Percentiles rank a stretch among this genome's conserved stretches.
Conservation (phyloP, 2,797 vertebrate species). For the Enteromius viviparus region DNA sequence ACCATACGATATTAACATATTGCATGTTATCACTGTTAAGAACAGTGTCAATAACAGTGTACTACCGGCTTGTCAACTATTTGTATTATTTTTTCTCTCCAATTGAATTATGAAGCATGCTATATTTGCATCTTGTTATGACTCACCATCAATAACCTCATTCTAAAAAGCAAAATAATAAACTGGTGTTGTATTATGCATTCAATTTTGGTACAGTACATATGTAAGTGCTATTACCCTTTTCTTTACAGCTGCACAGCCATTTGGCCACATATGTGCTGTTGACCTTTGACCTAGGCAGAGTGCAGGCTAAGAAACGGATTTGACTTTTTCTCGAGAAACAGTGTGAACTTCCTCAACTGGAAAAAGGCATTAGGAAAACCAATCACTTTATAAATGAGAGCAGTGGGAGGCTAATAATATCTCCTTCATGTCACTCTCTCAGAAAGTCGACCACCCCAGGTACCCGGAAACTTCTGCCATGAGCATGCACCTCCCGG, state of each 20-base stretch:
- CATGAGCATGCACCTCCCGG: constrained; percentile 57
- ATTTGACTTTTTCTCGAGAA: constrained; percentile 33
- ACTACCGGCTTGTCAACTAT: background rate
- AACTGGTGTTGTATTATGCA: background rate
- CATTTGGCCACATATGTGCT: background rate
- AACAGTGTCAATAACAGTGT: no score
- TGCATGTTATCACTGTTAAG: background rate
- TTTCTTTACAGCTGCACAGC: constrained; percentile 11
- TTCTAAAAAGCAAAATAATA: background rate
- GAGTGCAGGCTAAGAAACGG: constrained; percentile 17
- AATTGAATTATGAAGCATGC: background rate
- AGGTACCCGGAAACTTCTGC: constrained; percentile 58
- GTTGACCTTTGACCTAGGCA: constrained; percentile 11
- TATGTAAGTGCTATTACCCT: background rate
- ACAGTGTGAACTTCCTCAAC: constrained; percentile 59
- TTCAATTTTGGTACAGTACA: background rate
- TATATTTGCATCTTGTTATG: background rate
- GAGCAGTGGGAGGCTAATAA: constrained; percentile 71
- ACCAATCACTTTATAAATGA: constrained; percentile 73
- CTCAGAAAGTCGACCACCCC: constrained; percentile 49
- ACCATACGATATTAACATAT: background rate
- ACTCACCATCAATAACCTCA: background rate
- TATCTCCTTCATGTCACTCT: constrained; percentile 58
- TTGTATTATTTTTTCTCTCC: background rate
- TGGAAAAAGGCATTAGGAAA: constrained; percentile 61